phyloP scores from a whole-genome alignment of 2,888 invertebrate species.

The Pristionchus maxplancki region DNA sequence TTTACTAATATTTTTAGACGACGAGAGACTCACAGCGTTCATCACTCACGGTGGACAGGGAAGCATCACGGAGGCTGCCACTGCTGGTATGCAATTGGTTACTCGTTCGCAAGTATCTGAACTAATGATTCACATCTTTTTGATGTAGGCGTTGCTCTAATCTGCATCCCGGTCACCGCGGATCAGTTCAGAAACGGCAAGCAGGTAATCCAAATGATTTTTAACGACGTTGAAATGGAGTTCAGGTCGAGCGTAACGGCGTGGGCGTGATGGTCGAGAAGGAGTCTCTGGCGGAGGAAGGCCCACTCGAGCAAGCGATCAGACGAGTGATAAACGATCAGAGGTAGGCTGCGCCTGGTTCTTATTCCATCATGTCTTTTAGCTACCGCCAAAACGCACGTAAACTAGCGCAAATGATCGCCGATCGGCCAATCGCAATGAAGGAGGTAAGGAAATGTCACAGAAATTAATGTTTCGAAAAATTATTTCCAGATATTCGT shows the following conservation, averaged over 20 bases:
- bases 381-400: neutral
- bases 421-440: neutral
- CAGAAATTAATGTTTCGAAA: neutral
- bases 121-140: neutral
- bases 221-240: neutral
- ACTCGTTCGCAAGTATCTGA: neutral
- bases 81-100: conserved; percentile 21
- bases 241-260: neutral
- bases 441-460: neutral
- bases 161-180: neutral
- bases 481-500: no score
- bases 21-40: neutral
- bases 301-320: neutral
- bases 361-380: neutral
- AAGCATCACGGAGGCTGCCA: neutral
- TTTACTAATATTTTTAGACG: neutral
- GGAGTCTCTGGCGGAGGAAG: neutral
- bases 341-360: neutral
- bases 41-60: conserved; percentile 45
- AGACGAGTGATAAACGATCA: neutral
- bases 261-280: neutral
- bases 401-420: neutral
- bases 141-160: neutral
- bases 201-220: neutral
- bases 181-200: neutral